A percentile compares a stretch with the other conserved stretches of the same genome.
These are phyloP conservation scores for Argyra leucocephala DNA, from an alignment of 2,888 invertebrate species.

Conservation along the genomic window DNA sequence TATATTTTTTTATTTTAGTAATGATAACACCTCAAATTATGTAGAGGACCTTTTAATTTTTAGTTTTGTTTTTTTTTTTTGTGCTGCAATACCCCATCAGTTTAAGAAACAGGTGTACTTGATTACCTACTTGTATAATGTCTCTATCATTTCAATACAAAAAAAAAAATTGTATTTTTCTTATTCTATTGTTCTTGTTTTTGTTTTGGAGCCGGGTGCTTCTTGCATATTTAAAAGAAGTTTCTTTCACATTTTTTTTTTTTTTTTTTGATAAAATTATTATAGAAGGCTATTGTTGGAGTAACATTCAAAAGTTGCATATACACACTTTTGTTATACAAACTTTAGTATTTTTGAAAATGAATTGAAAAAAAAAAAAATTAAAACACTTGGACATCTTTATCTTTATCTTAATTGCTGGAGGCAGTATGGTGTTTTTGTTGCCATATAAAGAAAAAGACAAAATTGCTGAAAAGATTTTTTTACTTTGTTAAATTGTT, in stretches of 20 bases:
- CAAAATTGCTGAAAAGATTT: no score
- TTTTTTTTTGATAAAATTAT: neutral
- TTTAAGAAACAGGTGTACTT: neutral
- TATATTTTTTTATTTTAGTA: neutral
- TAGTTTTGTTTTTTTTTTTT: neutral
- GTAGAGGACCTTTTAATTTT: neutral
- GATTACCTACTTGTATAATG: neutral
- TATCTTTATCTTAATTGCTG: conserved; percentile 3
- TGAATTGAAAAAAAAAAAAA: no score
- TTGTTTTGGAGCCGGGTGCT: neutral
- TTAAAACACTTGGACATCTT: neutral
- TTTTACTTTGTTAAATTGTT: no score
- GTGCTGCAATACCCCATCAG: no score
- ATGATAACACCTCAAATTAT: neutral
- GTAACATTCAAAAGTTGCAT: neutral
- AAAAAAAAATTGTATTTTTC: neutral
- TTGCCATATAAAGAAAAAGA: no score
- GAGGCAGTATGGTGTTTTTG: neutral
- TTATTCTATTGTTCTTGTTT: neutral
- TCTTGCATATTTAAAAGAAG: neutral
- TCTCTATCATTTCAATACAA: neutral
- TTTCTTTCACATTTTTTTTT: neutral
- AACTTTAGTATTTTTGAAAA: no score
- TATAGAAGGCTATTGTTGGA: neutral
- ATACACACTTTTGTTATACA: no score